Base-by-base conservation (phyloP, 2,797 vertebrate genomes). In the Enteromius radiatus region DNA sequence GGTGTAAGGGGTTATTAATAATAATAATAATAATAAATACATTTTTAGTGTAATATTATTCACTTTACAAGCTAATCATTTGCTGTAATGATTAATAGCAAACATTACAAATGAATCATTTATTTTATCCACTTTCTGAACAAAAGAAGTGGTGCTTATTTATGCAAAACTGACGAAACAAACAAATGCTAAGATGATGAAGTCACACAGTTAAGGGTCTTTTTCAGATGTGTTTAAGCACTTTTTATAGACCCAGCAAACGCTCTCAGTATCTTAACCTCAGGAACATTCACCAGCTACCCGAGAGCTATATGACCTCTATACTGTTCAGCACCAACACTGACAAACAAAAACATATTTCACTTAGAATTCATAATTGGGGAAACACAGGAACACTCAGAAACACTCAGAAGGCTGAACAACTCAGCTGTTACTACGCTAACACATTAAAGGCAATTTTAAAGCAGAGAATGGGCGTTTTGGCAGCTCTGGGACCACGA, bases 401-500 rank as follows among this genome's bases (percentile, higher is more conserved):
- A 61, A 59, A 59, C 56, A 61, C 59, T 63, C 26, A 3, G 26
- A 63, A 14, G 0, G 14, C 26, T 28, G 14, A 63, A 26, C 23
- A 36, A 31, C 19, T 49, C 56, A 3, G n/a, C 31, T 8, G 4
- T 64, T 41, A 54, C 28, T 54, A 5, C 1, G 23, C n/a, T n/a
- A 41, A 52, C 5, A 28, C 74, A 84, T 76, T 63, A 67, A 69
- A 82, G 21, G 59, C 26, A 47, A 67, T 84, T 76, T 38, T n/a
- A 33, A 63, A 81, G 54, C 6, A 2, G 54, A 59, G 73, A 84
- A 79, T 23, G 76, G 82, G 15, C n/a, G 23, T 64, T 63, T 78
- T 26, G 10, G 74, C 43, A 74, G 82, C 73, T 65, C 49, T 43
- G 86, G 82, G 86, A 87, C 28, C 67, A 41, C 23, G 10, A 41